A percentile compares a stretch with the other conserved stretches of the same genome.
These are phyloP conservation scores for Porites cylindrica DNA, from an alignment of 92 coral and sea anemone genomes.

Conservation along the genomic window DNA sequence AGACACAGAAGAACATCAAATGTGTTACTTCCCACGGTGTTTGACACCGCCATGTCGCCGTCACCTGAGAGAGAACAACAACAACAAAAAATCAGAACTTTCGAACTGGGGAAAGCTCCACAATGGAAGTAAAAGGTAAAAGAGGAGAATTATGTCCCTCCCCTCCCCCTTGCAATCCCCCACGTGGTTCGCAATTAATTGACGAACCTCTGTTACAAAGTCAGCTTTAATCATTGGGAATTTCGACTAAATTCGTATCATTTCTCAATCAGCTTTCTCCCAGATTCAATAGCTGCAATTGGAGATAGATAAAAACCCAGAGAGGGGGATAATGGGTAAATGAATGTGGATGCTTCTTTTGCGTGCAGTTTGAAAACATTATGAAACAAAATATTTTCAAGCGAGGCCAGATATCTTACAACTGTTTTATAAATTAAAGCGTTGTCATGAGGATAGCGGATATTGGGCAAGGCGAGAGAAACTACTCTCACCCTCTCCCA, in stretches of 20 bases:
- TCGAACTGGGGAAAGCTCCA: too few relatives aligned
- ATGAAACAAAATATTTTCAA: too few relatives aligned
- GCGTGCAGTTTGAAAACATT: too few relatives aligned
- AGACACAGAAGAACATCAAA: constrained; percentile 87
- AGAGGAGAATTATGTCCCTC: too few relatives aligned
- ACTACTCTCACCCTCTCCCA: too few relatives aligned
- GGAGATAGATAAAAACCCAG: background rate
- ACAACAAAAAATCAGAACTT: too few relatives aligned
- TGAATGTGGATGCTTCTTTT: background rate
- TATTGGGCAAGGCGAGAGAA: too few relatives aligned
- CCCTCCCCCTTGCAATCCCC: background rate
- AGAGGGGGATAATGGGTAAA: background rate
- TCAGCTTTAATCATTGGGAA: constrained; percentile 1
- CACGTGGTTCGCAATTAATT: background rate
- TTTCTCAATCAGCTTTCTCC: background rate
- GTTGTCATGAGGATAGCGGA: too few relatives aligned
- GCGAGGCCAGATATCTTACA: too few relatives aligned
- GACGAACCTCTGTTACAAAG: background rate
- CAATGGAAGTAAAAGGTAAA: too few relatives aligned
- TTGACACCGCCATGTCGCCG: constrained; percentile 91
- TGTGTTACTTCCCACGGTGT: constrained; percentile 82
- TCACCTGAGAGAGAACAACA: constrained; percentile 3
- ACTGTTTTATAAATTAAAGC: too few relatives aligned
- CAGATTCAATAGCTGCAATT: background rate
- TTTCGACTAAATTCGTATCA: background rate